Base-by-base conservation (phyloP, 2,797 vertebrate species). In the Muscicapa comitata region DNA sequence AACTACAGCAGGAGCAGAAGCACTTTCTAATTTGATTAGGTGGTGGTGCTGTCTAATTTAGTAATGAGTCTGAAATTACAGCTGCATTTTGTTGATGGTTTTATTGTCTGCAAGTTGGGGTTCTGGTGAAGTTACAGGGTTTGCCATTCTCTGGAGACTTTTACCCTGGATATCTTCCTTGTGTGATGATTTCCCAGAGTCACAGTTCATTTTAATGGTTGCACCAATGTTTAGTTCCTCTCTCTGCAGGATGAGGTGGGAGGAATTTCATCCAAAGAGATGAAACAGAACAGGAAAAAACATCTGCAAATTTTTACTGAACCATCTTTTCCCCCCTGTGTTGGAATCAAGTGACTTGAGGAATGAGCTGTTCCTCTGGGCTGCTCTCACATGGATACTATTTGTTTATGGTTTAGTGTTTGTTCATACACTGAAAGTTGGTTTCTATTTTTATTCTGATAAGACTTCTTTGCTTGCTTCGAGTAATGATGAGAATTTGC, bases 271-370 rank as follows among this genome's bases (percentile, higher is more conserved):
- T 47, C 40, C 10, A 0, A 42, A 67, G 58, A 2, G 4, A 50
- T 14, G 6, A 40, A 66, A 74, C 12, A 1, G 0, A 35, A 35
- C 13, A 53, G 15, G 33, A 8, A 20, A 59, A 91, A 92, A 57
- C 4, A 29, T 45, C 37, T 80, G 42, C 66, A 72, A 1, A 7
- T 33, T 72, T 72, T 68, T 62, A 50, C 16, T 7, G 28, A 71
- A 45, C 26, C 19, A 10, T 7, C 5, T 35, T 83, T 61, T 37
- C 2, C 10, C 43, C 13, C 2, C 0, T 1, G 0, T 29, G 48
- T 20, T 37, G 58, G 61, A 80, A 63, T 61, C 18, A 28, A 3
- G 8, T 47, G 73, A 6, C 45, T 37, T 13, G 57, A 66, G 70
- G 68, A 83, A 65, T 61, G 58, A 75, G 26, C 65, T 59, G 65